Percentiles rank a stretch among this genome's conserved stretches.
phyloP scores from a whole-genome alignment of 2,113 vertebrate genomes.

The Barbus barbus region DNA sequence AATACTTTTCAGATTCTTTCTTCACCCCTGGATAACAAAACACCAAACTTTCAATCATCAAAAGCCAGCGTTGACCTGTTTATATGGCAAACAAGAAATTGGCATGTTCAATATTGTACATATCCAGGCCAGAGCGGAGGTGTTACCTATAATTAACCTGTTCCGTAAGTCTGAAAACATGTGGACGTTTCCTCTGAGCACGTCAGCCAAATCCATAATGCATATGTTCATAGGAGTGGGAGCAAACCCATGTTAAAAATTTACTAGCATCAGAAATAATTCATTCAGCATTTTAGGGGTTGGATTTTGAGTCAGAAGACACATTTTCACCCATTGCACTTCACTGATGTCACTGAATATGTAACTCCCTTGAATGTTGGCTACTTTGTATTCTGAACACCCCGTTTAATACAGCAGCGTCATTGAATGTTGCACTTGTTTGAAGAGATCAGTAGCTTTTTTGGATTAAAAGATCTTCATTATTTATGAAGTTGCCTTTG shows the following conservation, averaged over 20 bases:
- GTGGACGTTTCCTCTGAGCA: slow-evolving; percentile 20
- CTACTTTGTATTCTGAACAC: background rate
- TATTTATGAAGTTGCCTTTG: slow-evolving; percentile 24
- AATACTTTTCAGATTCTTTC: background rate
- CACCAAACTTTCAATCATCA: no score
- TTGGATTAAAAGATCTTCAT: background rate
- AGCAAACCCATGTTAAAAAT: slow-evolving; percentile 37
- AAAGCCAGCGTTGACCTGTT: background rate
- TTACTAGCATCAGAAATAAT: slow-evolving; percentile 33
- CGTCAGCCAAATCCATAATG: slow-evolving; percentile 34
- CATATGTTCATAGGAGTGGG: slow-evolving; percentile 24
- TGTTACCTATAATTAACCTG: slow-evolving; percentile 21
- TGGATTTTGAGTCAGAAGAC: slow-evolving; percentile 42
- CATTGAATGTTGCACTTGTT: slow-evolving; percentile 18
- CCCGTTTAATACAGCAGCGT: background rate
- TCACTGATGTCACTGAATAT: slow-evolving; percentile 18
- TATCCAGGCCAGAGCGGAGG: background rate
- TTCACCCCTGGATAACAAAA: background rate
- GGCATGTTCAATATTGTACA: no score
- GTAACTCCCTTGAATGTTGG: background rate
- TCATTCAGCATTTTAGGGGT: slow-evolving; percentile 33
- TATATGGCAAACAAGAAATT: no score
- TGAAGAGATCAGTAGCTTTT: slow-evolving; percentile 17
- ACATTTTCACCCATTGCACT: slow-evolving; percentile 33
- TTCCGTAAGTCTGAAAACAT: slow-evolving; percentile 22